phyloP scores from a whole-genome alignment of 2,888 invertebrate species.

The Andrena trimmerana region DNA sequence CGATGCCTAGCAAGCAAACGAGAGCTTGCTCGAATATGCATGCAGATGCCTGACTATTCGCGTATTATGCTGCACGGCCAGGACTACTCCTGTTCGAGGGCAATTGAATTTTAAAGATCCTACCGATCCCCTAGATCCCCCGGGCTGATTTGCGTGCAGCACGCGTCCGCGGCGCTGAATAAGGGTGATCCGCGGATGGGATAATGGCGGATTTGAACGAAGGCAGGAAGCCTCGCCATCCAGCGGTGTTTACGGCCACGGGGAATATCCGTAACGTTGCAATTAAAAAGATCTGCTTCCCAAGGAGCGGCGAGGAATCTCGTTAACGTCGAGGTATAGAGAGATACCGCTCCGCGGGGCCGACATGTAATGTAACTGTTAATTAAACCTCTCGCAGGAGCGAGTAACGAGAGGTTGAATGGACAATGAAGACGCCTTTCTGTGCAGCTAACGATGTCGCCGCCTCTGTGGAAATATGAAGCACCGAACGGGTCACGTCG shows the following conservation, averaged over 20 bases:
- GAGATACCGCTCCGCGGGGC: neutral
- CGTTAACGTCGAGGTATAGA: slow-evolving; percentile 5
- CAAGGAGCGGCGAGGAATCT: slow-evolving; percentile 10
- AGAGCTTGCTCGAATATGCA: neutral
- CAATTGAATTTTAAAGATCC: slow-evolving; percentile 37
- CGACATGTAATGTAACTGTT: slow-evolving; percentile 34
- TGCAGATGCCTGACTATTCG: neutral
- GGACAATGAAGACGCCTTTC: slow-evolving; percentile 1
- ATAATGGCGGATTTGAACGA: slow-evolving; percentile 10
- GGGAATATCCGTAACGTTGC: neutral
- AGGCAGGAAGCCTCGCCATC: neutral
- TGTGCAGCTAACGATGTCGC: neutral
- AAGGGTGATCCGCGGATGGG: slow-evolving; percentile 25
- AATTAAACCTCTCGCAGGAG: slow-evolving; percentile 6
- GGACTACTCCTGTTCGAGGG: neutral
- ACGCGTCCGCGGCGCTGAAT: slow-evolving; percentile 4
- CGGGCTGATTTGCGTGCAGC: slow-evolving; percentile 3
- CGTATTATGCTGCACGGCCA: neutral
- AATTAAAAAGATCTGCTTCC: slow-evolving; percentile 15
- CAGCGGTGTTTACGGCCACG: neutral
- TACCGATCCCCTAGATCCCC: neutral
- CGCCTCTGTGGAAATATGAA: slow-evolving; percentile 16
- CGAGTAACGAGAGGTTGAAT: slow-evolving; percentile 12
- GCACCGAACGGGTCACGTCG: neutral
- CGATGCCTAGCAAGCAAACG: neutral